Conservation (phyloP, 2,888 invertebrate genomes). For the Allacma fusca region DNA sequence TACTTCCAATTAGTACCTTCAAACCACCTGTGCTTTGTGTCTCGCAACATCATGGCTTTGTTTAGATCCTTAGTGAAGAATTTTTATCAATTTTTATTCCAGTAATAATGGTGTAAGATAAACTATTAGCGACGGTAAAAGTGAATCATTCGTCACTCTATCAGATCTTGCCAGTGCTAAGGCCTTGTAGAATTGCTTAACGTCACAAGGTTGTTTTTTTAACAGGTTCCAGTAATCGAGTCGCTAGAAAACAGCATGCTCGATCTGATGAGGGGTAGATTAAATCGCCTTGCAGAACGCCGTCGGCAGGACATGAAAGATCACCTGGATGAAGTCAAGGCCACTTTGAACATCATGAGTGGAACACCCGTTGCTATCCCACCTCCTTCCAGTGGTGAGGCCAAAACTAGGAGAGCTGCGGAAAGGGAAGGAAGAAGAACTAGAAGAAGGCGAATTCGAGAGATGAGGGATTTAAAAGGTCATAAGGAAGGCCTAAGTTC, state of each 20-base stretch:
- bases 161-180: background rate
- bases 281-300: conserved; percentile 68
- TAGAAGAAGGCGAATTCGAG: conserved; percentile 81
- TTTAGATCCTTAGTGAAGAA: background rate
- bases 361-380: conserved; percentile 54
- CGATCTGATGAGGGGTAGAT: conserved; percentile 70
- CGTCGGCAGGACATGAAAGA: conserved; percentile 91
- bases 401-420: conserved; percentile 80
- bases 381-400: conserved; percentile 70
- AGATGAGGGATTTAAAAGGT: conserved; percentile 69
- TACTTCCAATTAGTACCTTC: background rate
- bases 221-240: conserved; percentile 74
- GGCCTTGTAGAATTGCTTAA: background rate
- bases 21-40: background rate
- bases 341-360: conserved; percentile 54
- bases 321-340: conserved; percentile 86
- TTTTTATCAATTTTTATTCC: background rate
- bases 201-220: background rate
- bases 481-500: conserved; percentile 96
- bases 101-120: background rate
- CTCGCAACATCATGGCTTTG: background rate
- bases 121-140: background rate
- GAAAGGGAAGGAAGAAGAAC: conserved; percentile 91
- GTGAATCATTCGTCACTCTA: background rate
- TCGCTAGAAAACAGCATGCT: conserved; percentile 82